Evolutionary conservation across 53 echinoderm and acorn worm genomes (phyloP), one percentile per base, ranked within the genome.

Genomic region (Antedon mediterranea): DNA sequence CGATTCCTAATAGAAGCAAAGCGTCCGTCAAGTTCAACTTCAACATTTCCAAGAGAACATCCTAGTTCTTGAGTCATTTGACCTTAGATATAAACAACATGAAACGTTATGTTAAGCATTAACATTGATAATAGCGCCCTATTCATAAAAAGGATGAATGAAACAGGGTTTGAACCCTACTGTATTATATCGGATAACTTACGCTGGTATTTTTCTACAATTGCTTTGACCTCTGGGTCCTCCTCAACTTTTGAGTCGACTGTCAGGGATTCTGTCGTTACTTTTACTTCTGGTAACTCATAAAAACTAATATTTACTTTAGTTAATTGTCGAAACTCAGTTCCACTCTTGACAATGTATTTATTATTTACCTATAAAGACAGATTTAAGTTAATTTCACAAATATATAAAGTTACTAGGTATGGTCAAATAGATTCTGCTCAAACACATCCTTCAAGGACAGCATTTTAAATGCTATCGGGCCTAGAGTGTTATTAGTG

Each of bases 21-120:
- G 70, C 89, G 89, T n/a, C 86, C 92, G 77, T 92, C 92, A 71
- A 92, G 78, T 71, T 89, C 92, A 30, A 84, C 87, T 42, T 89
- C 89, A 32, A 89, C 43, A 75, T 75, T 57, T 32, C 89, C 92
- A 8, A 92, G 78, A 30, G 32, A 57, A 23, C 15, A 15, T 57
- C 23, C 57, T 26, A 57, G 57, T 18, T 57, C 57, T 18, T 57
- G 57, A 57, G 57, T 57, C 57, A 57, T 57, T 57, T 57, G 57
- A 18, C 57, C 57, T 57, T 41, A 23, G 57, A 26, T 13, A 57
- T 18, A 57, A 57, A 57, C 4, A 37, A 37, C 37, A 37, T 6
- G 11, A 37, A 37, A 37, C 11, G 11, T 11, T 6, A 4, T 37
- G 11, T 37, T 11, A 37, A 37, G 37, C 37, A 4, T 37, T 37